phyloP scores from a whole-genome alignment of 2,888 invertebrate species.

The Metacarcinus magister region DNA sequence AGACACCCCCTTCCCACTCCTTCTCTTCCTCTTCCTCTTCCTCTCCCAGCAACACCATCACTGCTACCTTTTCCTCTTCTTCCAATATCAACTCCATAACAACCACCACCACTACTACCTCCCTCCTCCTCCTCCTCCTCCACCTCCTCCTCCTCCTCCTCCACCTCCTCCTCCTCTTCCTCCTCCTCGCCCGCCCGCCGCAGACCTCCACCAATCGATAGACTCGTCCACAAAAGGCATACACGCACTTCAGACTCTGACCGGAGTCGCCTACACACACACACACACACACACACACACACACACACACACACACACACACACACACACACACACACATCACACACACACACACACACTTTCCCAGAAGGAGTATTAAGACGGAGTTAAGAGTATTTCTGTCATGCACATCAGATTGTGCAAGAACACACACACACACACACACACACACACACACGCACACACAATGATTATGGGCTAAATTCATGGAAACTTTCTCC shows the following conservation, averaged over 20 bases:
- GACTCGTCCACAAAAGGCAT: constrained; percentile 26
- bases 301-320: constrained; percentile 26
- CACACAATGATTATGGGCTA: background rate
- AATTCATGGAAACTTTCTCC: background rate
- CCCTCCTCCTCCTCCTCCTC: too few relatives aligned
- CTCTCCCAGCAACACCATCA: background rate
- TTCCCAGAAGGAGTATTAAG: background rate
- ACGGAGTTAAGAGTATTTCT: background rate
- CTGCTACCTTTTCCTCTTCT: background rate
- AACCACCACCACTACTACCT: background rate
- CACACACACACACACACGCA: constrained; percentile 32
- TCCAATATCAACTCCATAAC: too few relatives aligned
- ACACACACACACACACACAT: constrained; percentile 43
- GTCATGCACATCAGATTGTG: background rate
- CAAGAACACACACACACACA: background rate
- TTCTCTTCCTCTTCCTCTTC: background rate
- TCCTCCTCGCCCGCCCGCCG: constrained; percentile 4
- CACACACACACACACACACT: constrained; percentile 44
- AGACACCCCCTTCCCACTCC: background rate
- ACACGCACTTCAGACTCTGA: background rate
- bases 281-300: constrained; percentile 39
- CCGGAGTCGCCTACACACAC: background rate
- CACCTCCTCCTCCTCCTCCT: background rate
- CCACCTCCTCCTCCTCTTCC: constrained; percentile 26
- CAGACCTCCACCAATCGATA: constrained; percentile 17